Conservation (phyloP, 2,113 vertebrate species). For the Rostratula benghalensis region DNA sequence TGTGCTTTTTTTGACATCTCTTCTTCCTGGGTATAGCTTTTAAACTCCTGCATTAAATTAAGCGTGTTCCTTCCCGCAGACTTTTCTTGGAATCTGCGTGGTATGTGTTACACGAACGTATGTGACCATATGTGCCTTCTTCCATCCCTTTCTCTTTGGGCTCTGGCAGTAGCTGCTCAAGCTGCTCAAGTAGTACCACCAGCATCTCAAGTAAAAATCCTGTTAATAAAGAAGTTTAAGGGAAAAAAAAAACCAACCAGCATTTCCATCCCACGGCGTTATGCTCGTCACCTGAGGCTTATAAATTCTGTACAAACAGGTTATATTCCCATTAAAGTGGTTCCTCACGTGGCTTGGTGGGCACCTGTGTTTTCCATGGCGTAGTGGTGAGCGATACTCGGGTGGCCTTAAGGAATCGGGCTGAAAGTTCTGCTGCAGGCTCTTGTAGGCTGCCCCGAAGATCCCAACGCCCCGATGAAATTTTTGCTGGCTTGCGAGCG, state of each 20-base stretch:
- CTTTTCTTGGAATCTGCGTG: neutral
- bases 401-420: neutral
- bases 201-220: neutral
- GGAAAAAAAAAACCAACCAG: neutral
- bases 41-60: neutral
- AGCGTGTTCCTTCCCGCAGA: neutral
- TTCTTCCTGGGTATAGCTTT: neutral
- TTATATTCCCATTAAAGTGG: neutral
- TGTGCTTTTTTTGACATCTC: neutral
- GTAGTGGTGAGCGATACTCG: neutral
- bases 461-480: neutral
- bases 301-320: neutral
- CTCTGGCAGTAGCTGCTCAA: neutral
- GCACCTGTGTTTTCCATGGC: neutral
- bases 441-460: neutral
- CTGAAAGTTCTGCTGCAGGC: neutral
- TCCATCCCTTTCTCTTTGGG: neutral
- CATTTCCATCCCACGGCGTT: neutral
- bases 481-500: neutral
- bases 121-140: neutral
- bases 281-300: neutral
- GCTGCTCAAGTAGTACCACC: neutral
- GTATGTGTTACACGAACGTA: neutral
- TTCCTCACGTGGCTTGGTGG: neutral
- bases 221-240: neutral